Conservation (phyloP, 2,797 vertebrate species). For the Streptopelia turtur region DNA sequence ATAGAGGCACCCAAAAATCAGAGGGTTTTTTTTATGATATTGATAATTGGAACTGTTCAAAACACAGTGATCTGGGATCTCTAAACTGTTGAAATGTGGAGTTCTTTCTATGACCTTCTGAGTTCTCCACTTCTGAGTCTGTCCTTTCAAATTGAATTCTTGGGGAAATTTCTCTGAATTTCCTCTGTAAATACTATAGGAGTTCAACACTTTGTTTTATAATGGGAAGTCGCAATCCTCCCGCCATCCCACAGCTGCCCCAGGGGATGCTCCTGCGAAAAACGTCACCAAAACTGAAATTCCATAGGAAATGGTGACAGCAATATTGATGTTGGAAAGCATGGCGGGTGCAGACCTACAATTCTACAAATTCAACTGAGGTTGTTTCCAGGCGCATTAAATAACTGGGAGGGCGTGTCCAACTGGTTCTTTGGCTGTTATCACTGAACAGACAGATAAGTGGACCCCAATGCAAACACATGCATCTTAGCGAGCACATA, state of each 20-base stretch:
- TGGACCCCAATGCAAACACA: neutral
- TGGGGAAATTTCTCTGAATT: neutral
- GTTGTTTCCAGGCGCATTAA: neutral
- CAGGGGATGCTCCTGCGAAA: neutral
- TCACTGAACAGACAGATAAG: neutral
- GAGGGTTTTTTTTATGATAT: neutral
- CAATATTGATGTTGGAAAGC: neutral
- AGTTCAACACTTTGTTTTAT: neutral
- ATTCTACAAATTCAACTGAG: neutral
- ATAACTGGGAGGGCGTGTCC: neutral
- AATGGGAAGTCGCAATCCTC: neutral
- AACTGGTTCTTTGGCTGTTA: no score
- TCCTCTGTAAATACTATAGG: neutral
- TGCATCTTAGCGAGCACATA: rapidly evolving
- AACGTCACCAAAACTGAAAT: neutral
- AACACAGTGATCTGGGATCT: neutral
- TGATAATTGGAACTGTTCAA: neutral
- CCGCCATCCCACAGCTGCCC: neutral
- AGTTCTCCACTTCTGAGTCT: neutral
- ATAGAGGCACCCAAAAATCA: neutral
- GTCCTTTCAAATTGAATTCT: neutral
- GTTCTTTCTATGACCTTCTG: neutral
- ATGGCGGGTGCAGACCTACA: rapidly evolving
- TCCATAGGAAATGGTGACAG: neutral
- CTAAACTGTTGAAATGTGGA: no score